Conservation (phyloP, 2,888 invertebrate genomes). For the Chironomus tentans region DNA sequence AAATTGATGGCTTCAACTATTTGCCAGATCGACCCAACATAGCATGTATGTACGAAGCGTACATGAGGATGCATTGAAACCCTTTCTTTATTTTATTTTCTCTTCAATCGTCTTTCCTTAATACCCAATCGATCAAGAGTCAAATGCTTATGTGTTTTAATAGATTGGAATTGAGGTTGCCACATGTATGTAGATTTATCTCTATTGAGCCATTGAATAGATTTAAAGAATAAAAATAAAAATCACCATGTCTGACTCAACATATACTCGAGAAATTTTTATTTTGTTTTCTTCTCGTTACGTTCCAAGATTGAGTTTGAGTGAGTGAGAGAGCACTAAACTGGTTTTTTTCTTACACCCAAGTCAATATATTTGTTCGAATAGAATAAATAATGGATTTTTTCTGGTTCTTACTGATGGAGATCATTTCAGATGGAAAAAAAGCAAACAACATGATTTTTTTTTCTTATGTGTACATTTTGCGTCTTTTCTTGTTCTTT, state of each 20-base stretch:
- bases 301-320: background rate
- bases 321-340: background rate
- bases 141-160: background rate
- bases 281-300: too few species aligned
- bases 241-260: background rate
- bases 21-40: background rate
- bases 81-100: background rate
- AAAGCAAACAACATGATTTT: constrained; percentile 20
- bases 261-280: background rate
- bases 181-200: background rate
- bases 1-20: background rate
- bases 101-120: background rate
- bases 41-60: background rate
- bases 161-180: constrained; percentile 3
- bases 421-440: background rate
- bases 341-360: constrained; percentile 10
- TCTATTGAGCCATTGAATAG: too few species aligned
- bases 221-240: background rate
- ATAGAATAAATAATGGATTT: constrained; percentile 13
- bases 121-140: constrained; percentile 4
- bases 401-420: constrained; percentile 6
- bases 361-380: background rate
- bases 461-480: background rate
- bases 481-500: background rate
- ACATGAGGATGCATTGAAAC: background rate